Percentiles rank a stretch among this genome's conserved stretches.
Conservation (phyloP, 1,140 invertebrate genomes). For the Euwallacea fornicatus region DNA sequence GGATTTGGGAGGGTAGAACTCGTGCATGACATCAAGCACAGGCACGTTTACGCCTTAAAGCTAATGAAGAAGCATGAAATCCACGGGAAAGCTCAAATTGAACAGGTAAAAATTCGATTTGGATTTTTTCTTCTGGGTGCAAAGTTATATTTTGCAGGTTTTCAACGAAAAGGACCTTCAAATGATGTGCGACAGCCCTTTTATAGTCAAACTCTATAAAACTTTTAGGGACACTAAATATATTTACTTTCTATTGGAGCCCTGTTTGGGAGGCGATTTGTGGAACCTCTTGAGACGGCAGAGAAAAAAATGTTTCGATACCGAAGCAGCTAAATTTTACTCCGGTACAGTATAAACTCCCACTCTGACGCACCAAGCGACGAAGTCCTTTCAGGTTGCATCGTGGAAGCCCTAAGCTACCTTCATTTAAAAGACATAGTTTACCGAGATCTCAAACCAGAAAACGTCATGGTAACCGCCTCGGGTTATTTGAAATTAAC, state of each 20-base stretch:
- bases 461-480: constrained; percentile 87
- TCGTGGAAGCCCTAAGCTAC: constrained; percentile 89
- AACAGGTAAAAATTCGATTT: constrained; percentile 66
- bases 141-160: constrained; percentile 80
- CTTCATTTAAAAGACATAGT: constrained; percentile 85
- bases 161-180: constrained; percentile 92
- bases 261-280: constrained; percentile 94
- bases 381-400: constrained; percentile 70
- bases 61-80: constrained; percentile 91
- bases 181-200: constrained; percentile 65
- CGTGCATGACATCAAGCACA: constrained; percentile 61
- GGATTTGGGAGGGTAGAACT: constrained; percentile 92
- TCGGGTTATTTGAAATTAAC: constrained; percentile 93
- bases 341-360: constrained; percentile 20
- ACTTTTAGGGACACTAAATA: constrained; percentile 95
- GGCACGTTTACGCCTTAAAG: constrained; percentile 82
- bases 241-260: constrained; percentile 96
- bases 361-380: too few relatives aligned
- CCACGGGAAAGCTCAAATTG: constrained; percentile 91
- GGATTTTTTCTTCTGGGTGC: constrained; percentile 60
- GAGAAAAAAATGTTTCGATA: constrained; percentile 76
- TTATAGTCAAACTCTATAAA: constrained; percentile 74
- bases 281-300: constrained; percentile 90
- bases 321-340: constrained; percentile 84
- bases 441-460: constrained; percentile 93